These are phyloP conservation scores for Lynx canadensis DNA, from an alignment of 2,113 vertebrate genomes.

Conservation along the genomic window DNA sequence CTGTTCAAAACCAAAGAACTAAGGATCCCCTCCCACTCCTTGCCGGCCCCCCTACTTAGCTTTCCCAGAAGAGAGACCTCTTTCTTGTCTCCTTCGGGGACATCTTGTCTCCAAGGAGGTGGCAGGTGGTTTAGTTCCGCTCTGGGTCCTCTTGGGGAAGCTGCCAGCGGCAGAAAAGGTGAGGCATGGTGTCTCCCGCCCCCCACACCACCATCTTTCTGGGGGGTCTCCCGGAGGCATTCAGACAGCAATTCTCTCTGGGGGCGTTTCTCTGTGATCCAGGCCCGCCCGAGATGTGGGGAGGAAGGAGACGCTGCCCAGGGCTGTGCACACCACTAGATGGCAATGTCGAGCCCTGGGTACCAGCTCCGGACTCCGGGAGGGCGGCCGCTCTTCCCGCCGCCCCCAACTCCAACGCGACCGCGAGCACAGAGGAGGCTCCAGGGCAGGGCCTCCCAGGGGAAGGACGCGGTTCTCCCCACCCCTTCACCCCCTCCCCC, in stretches of 20 bases:
- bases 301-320: background rate
- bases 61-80: background rate
- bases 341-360: constrained; percentile 69
- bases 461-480: background rate
- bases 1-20: background rate
- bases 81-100: background rate
- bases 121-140: background rate
- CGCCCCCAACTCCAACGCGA: background rate
- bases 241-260: background rate
- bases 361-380: background rate
- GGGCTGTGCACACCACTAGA: constrained; percentile 60
- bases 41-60: background rate
- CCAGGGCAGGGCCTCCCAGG: background rate
- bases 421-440: background rate
- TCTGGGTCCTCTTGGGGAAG: background rate
- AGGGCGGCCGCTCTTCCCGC: background rate
- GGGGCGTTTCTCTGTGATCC: background rate
- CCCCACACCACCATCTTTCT: background rate
- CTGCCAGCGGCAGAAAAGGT: background rate
- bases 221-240: background rate
- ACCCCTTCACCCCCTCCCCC: too few species aligned
- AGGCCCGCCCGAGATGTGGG: background rate
- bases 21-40: background rate
- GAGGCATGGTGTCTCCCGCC: background rate
- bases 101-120: background rate